These are phyloP conservation scores for Desmophyllum pertusum DNA, from an alignment of 92 coral and sea anemone genomes.

Conservation along the genomic window DNA sequence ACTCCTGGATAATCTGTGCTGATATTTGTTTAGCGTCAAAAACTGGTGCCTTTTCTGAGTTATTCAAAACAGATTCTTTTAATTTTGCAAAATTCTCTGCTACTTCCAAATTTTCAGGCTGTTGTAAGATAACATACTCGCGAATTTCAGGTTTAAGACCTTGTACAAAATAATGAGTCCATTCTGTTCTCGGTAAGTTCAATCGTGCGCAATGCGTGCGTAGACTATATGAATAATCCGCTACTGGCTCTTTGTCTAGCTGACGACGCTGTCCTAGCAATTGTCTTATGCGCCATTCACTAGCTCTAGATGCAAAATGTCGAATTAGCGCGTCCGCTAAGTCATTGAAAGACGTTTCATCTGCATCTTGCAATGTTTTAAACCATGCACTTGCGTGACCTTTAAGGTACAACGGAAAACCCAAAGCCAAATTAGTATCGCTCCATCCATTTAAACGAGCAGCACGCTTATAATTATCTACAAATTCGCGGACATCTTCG, in stretches of 20 bases:
- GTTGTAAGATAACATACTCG: constrained; percentile 16
- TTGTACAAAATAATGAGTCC: constrained; percentile 34
- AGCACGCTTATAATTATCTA: constrained; percentile 1
- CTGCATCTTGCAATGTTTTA: neutral
- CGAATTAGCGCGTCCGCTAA: neutral
- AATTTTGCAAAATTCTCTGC: constrained; percentile 18
- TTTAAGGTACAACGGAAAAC: neutral
- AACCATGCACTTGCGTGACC: constrained; percentile 38
- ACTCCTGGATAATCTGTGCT: neutral
- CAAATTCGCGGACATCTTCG: constrained; percentile 24
- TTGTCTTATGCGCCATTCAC: constrained; percentile 30
- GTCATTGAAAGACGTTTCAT: constrained; percentile 2
- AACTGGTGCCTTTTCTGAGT: neutral
- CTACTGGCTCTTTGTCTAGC: constrained; percentile 11
- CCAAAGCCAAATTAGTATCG: neutral
- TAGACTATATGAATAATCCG: constrained; percentile 11
- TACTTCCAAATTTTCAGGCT: constrained; percentile 20
- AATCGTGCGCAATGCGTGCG: constrained; percentile 28
- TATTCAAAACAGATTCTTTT: constrained; percentile 10
- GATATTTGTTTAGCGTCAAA: neutral
- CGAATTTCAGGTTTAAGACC: constrained; percentile 19
- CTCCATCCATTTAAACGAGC: constrained; percentile 20
- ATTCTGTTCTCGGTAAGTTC: constrained; percentile 21
- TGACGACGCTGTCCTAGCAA: constrained; percentile 35
- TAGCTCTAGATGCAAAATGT: constrained; percentile 28